phyloP scores from a whole-genome alignment of 2,888 invertebrate species.

The Acleris cristana region DNA sequence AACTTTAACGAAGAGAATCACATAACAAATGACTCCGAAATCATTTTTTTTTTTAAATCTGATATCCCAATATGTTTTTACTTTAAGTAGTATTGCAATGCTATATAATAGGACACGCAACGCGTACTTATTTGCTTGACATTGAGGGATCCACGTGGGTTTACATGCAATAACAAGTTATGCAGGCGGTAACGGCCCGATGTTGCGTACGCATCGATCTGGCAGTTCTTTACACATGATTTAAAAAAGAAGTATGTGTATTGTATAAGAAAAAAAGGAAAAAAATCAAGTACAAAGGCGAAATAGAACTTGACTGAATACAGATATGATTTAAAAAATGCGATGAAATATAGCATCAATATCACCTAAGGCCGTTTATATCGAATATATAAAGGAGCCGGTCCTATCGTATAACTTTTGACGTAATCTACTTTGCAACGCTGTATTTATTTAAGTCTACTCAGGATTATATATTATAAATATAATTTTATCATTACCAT shows the following conservation, averaged over 20 bases:
- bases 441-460: no score
- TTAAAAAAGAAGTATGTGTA: not conserved
- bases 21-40: not conserved
- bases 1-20: not conserved
- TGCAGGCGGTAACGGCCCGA: slow-evolving; percentile 6
- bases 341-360: not conserved
- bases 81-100: not conserved
- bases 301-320: no score
- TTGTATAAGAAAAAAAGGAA: not conserved
- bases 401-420: no score
- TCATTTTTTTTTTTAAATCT: no score
- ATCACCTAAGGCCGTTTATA: no score
- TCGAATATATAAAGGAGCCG: no score
- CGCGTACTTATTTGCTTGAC: slow-evolving; percentile 12
- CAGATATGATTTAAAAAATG: not conserved
- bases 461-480: no score
- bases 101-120: not conserved
- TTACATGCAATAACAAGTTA: slow-evolving; percentile 9
- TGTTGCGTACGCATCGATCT: slow-evolving; percentile 10
- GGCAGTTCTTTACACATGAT: slow-evolving; percentile 1
- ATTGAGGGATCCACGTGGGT: slow-evolving; percentile 22
- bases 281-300: no score
- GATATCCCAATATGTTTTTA: not conserved
- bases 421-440: no score
- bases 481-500: no score